phyloP scores from a whole-genome alignment of 2,888 invertebrate genomes.

The Aleiodes leptofemur region DNA sequence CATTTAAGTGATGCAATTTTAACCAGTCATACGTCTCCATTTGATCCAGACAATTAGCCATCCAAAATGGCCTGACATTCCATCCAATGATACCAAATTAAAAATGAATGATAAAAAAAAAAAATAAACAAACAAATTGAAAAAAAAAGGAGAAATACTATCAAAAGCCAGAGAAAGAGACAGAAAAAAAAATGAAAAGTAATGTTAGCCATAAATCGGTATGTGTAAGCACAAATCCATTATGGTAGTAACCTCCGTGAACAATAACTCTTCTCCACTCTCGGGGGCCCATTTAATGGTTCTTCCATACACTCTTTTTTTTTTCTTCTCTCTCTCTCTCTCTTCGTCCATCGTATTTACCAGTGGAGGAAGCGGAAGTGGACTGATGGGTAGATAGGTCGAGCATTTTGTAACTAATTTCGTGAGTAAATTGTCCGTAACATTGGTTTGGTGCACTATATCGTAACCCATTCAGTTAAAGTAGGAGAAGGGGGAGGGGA shows the following conservation, averaged over 20 bases:
- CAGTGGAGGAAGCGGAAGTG: slow-evolving; percentile 75
- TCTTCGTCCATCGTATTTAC: slow-evolving; percentile 69
- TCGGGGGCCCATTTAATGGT: slow-evolving; percentile 71
- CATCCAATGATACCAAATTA: neutral
- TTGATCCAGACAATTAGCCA: slow-evolving; percentile 1
- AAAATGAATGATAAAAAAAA: neutral
- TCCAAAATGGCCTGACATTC: neutral
- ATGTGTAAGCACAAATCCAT: slow-evolving; percentile 65
- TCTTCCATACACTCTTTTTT: slow-evolving; percentile 49
- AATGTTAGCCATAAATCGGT: slow-evolving; percentile 43
- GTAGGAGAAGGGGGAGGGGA: neutral
- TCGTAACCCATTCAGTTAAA: slow-evolving; percentile 9
- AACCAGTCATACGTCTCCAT: slow-evolving; percentile 6
- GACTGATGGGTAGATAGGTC: slow-evolving; percentile 74
- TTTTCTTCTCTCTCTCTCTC: too few relatives aligned
- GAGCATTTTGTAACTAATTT: slow-evolving; percentile 75
- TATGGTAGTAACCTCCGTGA: slow-evolving; percentile 68
- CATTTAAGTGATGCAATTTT: slow-evolving; percentile 12
- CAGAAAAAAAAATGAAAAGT: slow-evolving; percentile 18
- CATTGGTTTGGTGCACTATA: slow-evolving; percentile 71
- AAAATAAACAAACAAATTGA: neutral
- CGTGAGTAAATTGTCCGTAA: slow-evolving; percentile 75
- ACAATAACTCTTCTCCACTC: slow-evolving; percentile 75
- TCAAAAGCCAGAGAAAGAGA: neutral
- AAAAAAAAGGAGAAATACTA: neutral